These are phyloP conservation scores for Mayetiola destructor DNA, from an alignment of 2,888 invertebrate species.

Conservation along the genomic window DNA sequence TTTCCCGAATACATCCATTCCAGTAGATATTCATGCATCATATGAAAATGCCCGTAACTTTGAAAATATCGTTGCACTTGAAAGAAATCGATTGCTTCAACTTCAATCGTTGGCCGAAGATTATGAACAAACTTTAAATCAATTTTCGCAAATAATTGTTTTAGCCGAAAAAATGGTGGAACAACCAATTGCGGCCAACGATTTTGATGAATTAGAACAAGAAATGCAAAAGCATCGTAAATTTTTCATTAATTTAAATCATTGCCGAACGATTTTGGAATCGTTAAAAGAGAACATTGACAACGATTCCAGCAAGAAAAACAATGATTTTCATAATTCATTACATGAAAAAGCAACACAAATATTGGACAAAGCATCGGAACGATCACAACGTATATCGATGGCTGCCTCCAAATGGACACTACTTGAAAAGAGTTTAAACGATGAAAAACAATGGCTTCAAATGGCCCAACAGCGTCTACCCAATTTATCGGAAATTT, in stretches of 20 bases:
- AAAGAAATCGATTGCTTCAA: conserved; percentile 63
- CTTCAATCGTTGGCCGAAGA: conserved; percentile 64
- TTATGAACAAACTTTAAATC: conserved; percentile 74
- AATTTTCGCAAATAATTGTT: conserved; percentile 72
- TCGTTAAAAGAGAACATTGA: conserved; percentile 74
- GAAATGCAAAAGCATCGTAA: conserved; percentile 81
- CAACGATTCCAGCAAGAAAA: conserved; percentile 57
- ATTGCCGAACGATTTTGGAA: conserved; percentile 73
- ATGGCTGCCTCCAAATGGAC: conserved; percentile 76
- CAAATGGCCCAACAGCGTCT: conserved; percentile 71
- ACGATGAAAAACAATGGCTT: conserved; percentile 70
- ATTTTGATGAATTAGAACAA: conserved; percentile 67
- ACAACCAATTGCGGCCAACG: conserved; percentile 58
- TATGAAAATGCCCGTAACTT: conserved; percentile 54
- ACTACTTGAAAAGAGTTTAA: conserved; percentile 62
- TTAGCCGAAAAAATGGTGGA: conserved; percentile 69
- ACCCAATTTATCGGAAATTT: conserved; percentile 64
- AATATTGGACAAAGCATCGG: conserved; percentile 66
- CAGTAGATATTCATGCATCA: conserved; percentile 47
- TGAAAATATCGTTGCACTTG: conserved; percentile 51
- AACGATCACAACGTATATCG: conserved; percentile 68
- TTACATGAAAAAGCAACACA: conserved; percentile 60
- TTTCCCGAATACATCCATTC: conserved; percentile 53
- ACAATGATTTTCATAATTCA: conserved; percentile 57
- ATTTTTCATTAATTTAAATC: conserved; percentile 77